Percentiles rank a stretch among this genome's conserved stretches.
Conservation (phyloP, 2,113 vertebrate genomes). For the Macroglossus sobrinus region DNA sequence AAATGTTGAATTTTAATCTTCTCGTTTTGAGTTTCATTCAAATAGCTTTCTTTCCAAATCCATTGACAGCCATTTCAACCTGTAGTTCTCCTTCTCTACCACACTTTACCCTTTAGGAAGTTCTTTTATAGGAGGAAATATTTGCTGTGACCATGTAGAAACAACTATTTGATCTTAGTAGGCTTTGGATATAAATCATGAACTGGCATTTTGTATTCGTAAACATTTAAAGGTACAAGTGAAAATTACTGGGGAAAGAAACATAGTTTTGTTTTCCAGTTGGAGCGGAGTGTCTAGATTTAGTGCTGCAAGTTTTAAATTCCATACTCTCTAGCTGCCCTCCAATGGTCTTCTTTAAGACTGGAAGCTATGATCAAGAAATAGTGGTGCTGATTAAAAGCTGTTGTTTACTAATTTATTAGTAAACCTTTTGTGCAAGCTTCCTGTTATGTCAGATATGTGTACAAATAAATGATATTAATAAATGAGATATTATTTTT, state of each 20-base stretch:
- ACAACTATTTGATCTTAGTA: not conserved
- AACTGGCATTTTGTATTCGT: conserved; percentile 18
- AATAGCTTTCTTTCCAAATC: not conserved
- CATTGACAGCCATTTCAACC: not conserved
- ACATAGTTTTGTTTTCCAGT: conserved; percentile 2
- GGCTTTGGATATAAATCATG: not conserved
- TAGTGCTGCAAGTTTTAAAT: not conserved
- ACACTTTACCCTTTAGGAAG: not conserved
- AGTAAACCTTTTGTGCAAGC: not conserved
- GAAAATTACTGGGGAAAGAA: not conserved
- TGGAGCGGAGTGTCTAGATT: not conserved
- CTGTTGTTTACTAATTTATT: not conserved
- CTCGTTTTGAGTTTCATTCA: conserved; percentile 15
- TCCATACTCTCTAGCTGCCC: not conserved
- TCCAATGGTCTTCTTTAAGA: not conserved
- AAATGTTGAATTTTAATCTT: not conserved
- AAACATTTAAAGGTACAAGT: not conserved
- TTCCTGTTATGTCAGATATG: not conserved
- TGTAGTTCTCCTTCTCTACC: not conserved
- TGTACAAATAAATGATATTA: not conserved
- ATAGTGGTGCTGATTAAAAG: not conserved
- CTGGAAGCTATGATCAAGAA: not conserved
- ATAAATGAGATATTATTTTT: conserved; percentile 13
- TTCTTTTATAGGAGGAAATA: not conserved
- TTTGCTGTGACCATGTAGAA: not conserved